Evolutionary conservation across 1,140 invertebrate species (phyloP), one percentile per base, ranked within the genome.

Genomic region (Lepidurus packardi): DNA sequence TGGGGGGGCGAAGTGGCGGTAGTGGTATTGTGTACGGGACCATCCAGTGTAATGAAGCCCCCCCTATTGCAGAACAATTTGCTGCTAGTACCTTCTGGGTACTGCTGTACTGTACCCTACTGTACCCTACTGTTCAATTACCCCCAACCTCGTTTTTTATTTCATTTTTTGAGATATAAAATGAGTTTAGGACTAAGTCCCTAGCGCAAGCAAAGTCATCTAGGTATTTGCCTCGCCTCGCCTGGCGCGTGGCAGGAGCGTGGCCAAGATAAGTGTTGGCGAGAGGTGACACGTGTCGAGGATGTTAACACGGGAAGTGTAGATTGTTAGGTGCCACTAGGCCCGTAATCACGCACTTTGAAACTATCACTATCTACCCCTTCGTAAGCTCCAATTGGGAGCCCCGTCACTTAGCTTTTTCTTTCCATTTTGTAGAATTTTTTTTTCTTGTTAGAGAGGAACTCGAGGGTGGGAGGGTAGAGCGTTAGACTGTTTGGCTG

Each of bases 221-320:
- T 7, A 9, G 53, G 8, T 16, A 7, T 7, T 65, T 65, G 21
- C 21, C 21, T 4, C 2, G 53, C 34, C 34, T 34, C 34, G 53
- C 53, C 16, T 13, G 53, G 53, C 53, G 21, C 53, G 53, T 65
- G 53, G 53, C 53, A 21, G 53, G 53, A 65, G 53, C n/a, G 53
- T 65, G 53, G 53, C 21, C 16, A 7, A 21, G 53, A 65, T 65
- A 65, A 65, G 53, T 21, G 53, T 65, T 65, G 53, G 16, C 16
- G 53, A 65, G 53, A 65, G 53, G 53, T 65, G 53, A 65, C 53
- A 65, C 53, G 53, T 65, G 53, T 65, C 53, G 16, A 65, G 13
- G 53, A 21, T 65, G 53, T 65, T 65, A 65, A 65, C 53, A 65
- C 53, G 53, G 53, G 53, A 65, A 65, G 53, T 65, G 53, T 65